A percentile compares a stretch with the other conserved stretches of the same genome.
phyloP scores from a whole-genome alignment of 1,140 invertebrate species.

The Drosophila tristis region DNA sequence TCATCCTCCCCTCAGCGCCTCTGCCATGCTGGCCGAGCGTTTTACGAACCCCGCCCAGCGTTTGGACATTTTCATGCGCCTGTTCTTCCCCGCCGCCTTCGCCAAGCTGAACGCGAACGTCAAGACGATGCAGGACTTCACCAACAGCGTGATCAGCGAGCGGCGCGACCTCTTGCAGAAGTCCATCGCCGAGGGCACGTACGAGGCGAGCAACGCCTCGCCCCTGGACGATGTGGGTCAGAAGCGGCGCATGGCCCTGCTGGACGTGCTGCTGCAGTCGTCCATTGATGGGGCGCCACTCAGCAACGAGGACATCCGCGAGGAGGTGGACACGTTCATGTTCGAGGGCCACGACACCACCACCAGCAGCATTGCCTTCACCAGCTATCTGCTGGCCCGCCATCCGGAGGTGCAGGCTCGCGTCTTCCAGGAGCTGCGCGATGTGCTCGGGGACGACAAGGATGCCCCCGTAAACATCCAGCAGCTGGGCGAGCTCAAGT shows the following conservation, averaged over 20 bases:
- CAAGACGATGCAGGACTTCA: slow-evolving; percentile 89
- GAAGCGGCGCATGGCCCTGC: slow-evolving; percentile 89
- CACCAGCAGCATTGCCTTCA: slow-evolving; percentile 86
- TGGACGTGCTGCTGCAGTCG: slow-evolving; percentile 90
- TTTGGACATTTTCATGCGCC: slow-evolving; percentile 38
- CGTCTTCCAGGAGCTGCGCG: slow-evolving; percentile 86
- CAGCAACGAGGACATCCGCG: slow-evolving; percentile 88
- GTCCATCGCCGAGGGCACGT: slow-evolving; percentile 33
- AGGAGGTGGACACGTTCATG: slow-evolving; percentile 92
- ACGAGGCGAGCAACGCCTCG: background rate
- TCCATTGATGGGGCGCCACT: slow-evolving; percentile 86
- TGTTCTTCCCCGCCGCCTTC: slow-evolving; percentile 73
- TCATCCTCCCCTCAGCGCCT: slow-evolving; percentile 42
- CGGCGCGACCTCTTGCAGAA: slow-evolving; percentile 78
- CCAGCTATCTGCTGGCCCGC: slow-evolving; percentile 85
- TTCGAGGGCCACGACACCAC: slow-evolving; percentile 92
- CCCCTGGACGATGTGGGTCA: slow-evolving; percentile 75
- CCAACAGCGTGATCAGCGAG: slow-evolving; percentile 86
- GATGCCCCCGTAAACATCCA: slow-evolving; percentile 49
- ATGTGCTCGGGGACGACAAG: slow-evolving; percentile 85
- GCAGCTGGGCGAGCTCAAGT: slow-evolving; percentile 70
- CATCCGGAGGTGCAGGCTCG: slow-evolving; percentile 87
- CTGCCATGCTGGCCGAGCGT: slow-evolving; percentile 57
- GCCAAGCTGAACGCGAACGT: slow-evolving; percentile 86
- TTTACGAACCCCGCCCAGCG: slow-evolving; percentile 59